A percentile compares a stretch with the other conserved stretches of the same genome.
phyloP scores from a whole-genome alignment of 2,113 vertebrate genomes.

The Thinocorus orbignyianus region DNA sequence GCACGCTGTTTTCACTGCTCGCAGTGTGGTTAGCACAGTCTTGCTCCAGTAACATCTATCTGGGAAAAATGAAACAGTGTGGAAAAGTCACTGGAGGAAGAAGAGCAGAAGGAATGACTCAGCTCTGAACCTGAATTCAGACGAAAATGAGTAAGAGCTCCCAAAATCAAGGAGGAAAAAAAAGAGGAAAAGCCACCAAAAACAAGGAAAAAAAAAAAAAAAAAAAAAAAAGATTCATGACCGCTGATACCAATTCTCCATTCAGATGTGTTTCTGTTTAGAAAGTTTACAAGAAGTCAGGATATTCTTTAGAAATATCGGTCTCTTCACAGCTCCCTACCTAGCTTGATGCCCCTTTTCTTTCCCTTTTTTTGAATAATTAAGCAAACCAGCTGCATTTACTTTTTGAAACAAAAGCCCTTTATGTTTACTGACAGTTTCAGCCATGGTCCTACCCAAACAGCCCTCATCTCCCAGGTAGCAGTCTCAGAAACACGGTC shows the following conservation, averaged over 20 bases:
- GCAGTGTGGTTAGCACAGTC: background rate
- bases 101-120: conserved; percentile 62
- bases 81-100: conserved; percentile 44
- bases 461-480: background rate
- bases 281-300: background rate
- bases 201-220: background rate
- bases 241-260: background rate
- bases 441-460: background rate
- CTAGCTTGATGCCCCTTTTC: background rate
- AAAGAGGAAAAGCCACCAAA: too few relatives aligned
- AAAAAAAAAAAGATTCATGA: background rate
- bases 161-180: background rate
- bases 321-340: background rate
- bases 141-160: conserved; percentile 58
- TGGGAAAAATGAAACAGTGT: conserved; percentile 52
- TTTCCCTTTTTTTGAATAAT: background rate
- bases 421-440: background rate
- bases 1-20: background rate
- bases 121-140: conserved; percentile 45
- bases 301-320: background rate
- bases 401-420: background rate
- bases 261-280: background rate
- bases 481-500: background rate
- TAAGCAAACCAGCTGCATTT: background rate
- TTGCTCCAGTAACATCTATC: background rate